Evolutionary conservation across 2,797 vertebrate species (phyloP).

Genomic region (Triplophysa yarkandensis): DNA sequence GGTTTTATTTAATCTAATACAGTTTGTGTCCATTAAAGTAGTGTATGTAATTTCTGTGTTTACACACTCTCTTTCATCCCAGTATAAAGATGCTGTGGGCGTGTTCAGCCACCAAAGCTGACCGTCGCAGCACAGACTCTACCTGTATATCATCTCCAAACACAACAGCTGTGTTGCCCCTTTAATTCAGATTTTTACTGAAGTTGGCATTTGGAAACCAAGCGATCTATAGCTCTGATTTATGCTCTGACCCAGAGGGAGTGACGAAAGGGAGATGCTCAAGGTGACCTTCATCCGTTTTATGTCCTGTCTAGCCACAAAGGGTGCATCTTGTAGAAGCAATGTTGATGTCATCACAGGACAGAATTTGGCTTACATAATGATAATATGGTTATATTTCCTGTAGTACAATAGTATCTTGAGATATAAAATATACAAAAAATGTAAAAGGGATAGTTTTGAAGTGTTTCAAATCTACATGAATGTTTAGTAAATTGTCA

Average conservation of each 20-base stretch:
- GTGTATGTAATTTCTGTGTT: neutral
- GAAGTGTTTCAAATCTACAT: no score
- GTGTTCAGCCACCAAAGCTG: slow-evolving; percentile 3
- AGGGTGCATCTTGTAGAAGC: no score
- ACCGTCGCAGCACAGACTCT: neutral
- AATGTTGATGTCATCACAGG: no score
- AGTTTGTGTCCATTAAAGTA: neutral
- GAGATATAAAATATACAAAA: no score
- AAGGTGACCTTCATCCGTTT: slow-evolving; percentile 51
- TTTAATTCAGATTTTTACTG: slow-evolving; percentile 36
- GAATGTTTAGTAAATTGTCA: no score
- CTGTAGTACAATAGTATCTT: no score
- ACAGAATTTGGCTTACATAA: no score
- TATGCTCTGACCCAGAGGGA: slow-evolving; percentile 49
- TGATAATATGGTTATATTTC: no score
- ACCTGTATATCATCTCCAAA: slow-evolving; percentile 21
- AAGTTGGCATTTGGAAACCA: slow-evolving; percentile 34
- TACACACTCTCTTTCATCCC: no score
- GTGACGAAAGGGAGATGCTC: slow-evolving; percentile 23
- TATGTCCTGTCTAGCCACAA: slow-evolving; percentile 3
- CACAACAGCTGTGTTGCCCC: slow-evolving; percentile 29
- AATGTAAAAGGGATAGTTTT: no score
- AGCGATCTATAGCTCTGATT: slow-evolving; percentile 53
- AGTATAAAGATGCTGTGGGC: neutral
- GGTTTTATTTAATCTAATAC: no score